Base-by-base conservation (phyloP, 2,797 vertebrate genomes). In the Sebastes reedi region DNA sequence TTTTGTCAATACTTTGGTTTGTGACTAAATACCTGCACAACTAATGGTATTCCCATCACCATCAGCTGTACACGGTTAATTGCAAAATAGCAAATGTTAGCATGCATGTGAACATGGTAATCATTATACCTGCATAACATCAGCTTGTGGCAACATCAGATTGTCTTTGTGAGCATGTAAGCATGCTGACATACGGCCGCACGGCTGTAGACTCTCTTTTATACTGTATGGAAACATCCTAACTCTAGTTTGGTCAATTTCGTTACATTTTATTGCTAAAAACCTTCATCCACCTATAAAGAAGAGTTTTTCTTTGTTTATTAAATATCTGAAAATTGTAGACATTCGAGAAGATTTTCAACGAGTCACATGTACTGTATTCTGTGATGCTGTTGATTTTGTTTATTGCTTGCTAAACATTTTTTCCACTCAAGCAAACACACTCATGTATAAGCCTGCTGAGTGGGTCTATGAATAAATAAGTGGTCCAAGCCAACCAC, bases 401-500 rank as follows among this genome's bases (percentile, higher is more conserved):
- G 39, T 66, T 75, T 79, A 46, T 67, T 82, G 25, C 69, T 61
- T 76, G 39, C 79, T 75, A 50, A 86, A 80, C 75, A 81, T 84
- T 25, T 81, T 82, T 77, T 81, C 72, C 77, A 79, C 73, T 86
- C 34, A 81, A 82, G 72, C 52, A 81, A 60, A 79, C 67, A 88
- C 65, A 77, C 55, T 84, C 84, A 83, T 81, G 69, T 79, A 84
- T 81, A 84, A 85, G 81, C 54, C 54, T 55, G 74, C 89, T 86
- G 89, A 93, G 76, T 88, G 84, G 84, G 72, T 88, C 87, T 18
- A 91, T 93, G 81, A 91, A 94, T 94, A 91, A 93, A 92, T 92
- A 85, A 92, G 69, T 72, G 62, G 39, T 86, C 60, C 16, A 77
- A 89, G 72, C 84, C 83, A 83, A 82, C 85, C 29, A 76, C 25